Conservation (phyloP, 2,888 invertebrate species). For the Tetranychus truncatus region DNA sequence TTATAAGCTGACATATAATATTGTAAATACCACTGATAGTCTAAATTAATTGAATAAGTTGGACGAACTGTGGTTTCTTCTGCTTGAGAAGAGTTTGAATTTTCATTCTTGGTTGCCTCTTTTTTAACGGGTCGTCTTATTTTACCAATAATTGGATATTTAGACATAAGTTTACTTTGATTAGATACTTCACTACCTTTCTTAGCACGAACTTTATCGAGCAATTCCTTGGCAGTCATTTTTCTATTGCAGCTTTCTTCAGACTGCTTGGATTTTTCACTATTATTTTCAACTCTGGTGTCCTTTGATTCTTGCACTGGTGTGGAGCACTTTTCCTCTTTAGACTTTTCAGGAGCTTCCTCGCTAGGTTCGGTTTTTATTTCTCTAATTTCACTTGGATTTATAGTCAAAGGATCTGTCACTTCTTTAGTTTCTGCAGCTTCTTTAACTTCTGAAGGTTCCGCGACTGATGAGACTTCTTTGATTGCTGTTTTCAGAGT, state of each 20-base stretch:
- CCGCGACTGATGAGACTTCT: neutral
- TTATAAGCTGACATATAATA: constrained; percentile 19
- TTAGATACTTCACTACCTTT: constrained; percentile 1
- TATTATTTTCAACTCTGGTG: neutral
- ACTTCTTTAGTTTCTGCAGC: too few species aligned
- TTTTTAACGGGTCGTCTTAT: neutral
- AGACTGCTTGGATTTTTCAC: neutral
- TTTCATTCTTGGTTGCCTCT: neutral
- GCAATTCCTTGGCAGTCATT: constrained; percentile 4
- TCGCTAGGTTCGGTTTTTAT: too few species aligned
- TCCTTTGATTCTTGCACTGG: neutral
- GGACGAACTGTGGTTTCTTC: neutral
- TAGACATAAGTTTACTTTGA: neutral
- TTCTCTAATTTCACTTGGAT: too few species aligned
- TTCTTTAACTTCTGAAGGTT: too few species aligned
- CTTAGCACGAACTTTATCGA: constrained; percentile 9
- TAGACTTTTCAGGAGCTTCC: too few species aligned
- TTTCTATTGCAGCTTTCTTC: neutral
- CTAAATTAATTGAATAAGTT: constrained; percentile 12
- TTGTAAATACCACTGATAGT: constrained; percentile 20
- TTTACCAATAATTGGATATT: constrained; percentile 5
- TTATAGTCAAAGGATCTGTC: too few species aligned
- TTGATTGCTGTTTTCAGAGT: neutral
- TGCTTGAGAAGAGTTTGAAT: neutral
- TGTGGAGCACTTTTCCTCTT: too few species aligned